Conservation (phyloP, 2,797 vertebrate genomes). For the Hafferia zeledoni region DNA sequence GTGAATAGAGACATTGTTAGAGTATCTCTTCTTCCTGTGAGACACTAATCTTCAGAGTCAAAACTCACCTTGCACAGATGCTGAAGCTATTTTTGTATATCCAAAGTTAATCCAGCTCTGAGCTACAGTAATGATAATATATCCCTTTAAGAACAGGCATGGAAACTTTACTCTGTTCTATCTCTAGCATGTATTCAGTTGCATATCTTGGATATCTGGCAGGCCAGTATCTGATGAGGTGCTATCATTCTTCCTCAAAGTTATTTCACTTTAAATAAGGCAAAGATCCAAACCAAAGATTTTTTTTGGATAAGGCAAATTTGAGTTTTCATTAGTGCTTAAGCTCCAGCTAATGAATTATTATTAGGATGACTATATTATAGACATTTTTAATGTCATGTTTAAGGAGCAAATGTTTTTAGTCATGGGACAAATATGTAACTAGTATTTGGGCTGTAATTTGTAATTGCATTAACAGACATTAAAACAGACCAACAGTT, state of each 20-base stretch:
- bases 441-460: background rate
- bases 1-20: background rate
- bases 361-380: background rate
- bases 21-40: background rate
- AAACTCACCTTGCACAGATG: conserved; percentile 30
- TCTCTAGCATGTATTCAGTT: background rate
- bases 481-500: background rate
- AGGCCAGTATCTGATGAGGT: background rate
- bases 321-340: background rate
- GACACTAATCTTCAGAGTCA: conserved; percentile 34
- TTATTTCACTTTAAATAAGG: background rate
- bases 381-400: background rate
- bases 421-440: background rate
- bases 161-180: background rate
- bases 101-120: conserved; percentile 52
- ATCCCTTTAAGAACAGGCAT: conserved; percentile 4
- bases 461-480: background rate
- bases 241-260: background rate
- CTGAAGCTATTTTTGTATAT: conserved; percentile 35
- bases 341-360: background rate
- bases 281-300: background rate
- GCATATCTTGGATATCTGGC: background rate
- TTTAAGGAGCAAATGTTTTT: background rate
- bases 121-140: background rate
- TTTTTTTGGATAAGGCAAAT: background rate